These are phyloP conservation scores for Lagorchestes hirsutus DNA, from an alignment of 2,797 vertebrate species.

Conservation along the genomic window DNA sequence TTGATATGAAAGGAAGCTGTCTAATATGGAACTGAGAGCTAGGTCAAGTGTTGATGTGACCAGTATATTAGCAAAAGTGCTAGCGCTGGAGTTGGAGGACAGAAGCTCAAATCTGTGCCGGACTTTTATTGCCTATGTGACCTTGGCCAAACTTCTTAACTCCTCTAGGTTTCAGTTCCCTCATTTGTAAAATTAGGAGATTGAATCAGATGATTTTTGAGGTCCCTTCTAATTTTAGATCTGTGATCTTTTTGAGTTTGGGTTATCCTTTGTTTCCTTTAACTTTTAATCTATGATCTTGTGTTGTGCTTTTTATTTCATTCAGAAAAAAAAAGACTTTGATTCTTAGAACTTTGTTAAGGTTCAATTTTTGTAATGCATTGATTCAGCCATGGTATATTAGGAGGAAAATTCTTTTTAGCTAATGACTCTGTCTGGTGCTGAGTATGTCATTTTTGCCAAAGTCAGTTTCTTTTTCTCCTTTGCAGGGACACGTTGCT, in stretches of 20 bases:
- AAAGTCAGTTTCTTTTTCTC: constrained; percentile 33
- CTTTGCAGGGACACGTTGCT: background rate
- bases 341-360: constrained; percentile 17
- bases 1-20: background rate
- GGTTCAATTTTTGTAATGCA: background rate
- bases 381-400: constrained; percentile 17
- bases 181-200: background rate
- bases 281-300: background rate
- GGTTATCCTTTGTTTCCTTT: background rate
- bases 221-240: background rate
- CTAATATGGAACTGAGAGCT: constrained; percentile 33
- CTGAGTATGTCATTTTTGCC: constrained; percentile 12
- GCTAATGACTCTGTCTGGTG: constrained; percentile 13
- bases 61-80: background rate
- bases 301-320: constrained; percentile 3
- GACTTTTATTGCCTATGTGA: background rate
- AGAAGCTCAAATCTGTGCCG: background rate
- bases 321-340: constrained; percentile 20
- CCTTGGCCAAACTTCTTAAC: background rate
- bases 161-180: background rate
- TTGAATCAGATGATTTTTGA: background rate
- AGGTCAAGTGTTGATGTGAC: background rate
- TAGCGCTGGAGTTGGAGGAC: background rate
- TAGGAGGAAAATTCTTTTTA: constrained; percentile 36
- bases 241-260: background rate